Evolutionary conservation across 2,797 vertebrate genomes (phyloP).

Genomic region (Aplochiton taeniatus): DNA sequence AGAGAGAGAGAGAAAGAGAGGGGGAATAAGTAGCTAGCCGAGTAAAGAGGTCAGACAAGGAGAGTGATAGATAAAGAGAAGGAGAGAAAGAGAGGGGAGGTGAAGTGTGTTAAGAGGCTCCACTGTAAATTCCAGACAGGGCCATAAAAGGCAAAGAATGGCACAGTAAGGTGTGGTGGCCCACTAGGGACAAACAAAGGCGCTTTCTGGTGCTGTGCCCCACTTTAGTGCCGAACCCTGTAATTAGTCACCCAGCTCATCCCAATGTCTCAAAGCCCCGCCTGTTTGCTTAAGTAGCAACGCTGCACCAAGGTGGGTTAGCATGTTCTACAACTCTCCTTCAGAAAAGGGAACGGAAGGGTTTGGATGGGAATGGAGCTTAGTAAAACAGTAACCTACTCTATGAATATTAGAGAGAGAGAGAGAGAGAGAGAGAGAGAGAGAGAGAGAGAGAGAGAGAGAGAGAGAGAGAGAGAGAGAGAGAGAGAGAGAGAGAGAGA

Average conservation of each 20-base stretch:
- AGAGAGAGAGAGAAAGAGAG: constrained; percentile 8
- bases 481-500: neutral
- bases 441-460: constrained; percentile 1
- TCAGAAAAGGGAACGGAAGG: neutral
- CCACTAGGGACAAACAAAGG: constrained; percentile 40
- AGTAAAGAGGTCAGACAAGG: neutral
- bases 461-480: neutral
- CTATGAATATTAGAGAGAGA: neutral
- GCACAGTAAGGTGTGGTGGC: constrained; percentile 18
- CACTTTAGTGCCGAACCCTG: neutral
- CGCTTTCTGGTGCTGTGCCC: constrained; percentile 18
- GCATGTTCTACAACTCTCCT: no score
- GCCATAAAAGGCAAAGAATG: constrained; percentile 49
- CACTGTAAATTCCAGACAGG: constrained; percentile 60
- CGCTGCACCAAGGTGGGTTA: no score
- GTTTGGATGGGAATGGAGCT: no score
- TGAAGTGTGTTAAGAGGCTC: constrained; percentile 49
- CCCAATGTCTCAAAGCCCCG: no score
- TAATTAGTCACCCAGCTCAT: neutral
- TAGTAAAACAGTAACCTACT: no score
- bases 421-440: neutral
- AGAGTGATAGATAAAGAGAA: constrained; percentile 7
- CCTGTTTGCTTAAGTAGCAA: no score
- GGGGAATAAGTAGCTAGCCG: neutral
- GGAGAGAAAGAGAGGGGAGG: constrained; percentile 7